A percentile compares a stretch with the other conserved stretches of the same genome.
Evolutionary conservation across 2,797 vertebrate genomes (phyloP).

Genomic region (Eulemur rubriventer): DNA sequence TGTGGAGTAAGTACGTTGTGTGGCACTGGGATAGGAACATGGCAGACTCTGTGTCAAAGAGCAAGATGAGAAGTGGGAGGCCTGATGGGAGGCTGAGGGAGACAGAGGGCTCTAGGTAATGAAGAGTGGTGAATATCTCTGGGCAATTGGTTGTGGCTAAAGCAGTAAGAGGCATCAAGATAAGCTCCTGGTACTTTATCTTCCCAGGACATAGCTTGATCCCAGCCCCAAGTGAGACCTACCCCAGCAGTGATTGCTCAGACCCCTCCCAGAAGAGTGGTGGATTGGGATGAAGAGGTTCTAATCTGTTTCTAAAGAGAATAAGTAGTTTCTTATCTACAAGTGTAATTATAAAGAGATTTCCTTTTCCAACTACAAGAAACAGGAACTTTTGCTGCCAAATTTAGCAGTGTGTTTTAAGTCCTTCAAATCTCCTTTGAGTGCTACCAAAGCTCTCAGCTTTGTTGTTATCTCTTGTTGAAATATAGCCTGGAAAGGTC

Average conservation of each 20-base stretch:
- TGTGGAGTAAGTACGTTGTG: background rate
- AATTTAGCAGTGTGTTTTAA: constrained; percentile 69
- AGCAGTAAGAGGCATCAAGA: background rate
- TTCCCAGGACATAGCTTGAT: background rate
- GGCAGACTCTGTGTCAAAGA: background rate
- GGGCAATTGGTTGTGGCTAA: background rate
- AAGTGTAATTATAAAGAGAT: constrained; percentile 71
- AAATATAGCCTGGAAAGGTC: constrained; percentile 68
- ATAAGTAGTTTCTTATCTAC: constrained; percentile 63
- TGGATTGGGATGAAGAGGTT: background rate
- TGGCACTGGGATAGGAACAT: background rate
- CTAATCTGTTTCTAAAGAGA: constrained; percentile 53
- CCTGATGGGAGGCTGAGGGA: background rate
- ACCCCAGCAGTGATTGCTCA: background rate
- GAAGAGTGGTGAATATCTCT: background rate
- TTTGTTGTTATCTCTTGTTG: constrained; percentile 79
- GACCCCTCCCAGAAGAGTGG: background rate
- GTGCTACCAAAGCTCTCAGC: constrained; percentile 74
- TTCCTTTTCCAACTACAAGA: constrained; percentile 66
- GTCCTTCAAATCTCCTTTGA: constrained; percentile 77
- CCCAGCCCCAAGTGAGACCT: background rate
- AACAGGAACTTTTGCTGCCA: constrained; percentile 71
- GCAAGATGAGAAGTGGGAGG: background rate
- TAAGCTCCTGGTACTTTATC: background rate
- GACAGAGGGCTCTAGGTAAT: background rate